These are phyloP conservation scores for Corvus hawaiiensis DNA, from an alignment of 2,113 vertebrate species.

Conservation along the genomic window DNA sequence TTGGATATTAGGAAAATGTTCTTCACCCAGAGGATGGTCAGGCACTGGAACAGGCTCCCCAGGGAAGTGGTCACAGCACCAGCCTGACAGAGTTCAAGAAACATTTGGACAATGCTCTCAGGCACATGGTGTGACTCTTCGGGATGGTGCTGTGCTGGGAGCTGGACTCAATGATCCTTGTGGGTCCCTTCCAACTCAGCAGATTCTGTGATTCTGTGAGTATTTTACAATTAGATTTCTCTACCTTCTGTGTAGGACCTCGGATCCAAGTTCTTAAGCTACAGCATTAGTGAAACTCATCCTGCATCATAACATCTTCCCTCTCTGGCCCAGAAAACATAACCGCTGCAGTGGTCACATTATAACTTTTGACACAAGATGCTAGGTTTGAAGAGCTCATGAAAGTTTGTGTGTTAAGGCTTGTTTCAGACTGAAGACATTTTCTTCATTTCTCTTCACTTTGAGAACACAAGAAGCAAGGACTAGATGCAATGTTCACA, in stretches of 20 bases:
- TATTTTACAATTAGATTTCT: background rate
- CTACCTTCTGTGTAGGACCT: background rate
- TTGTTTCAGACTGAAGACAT: background rate
- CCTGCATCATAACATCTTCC: background rate
- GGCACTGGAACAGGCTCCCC: background rate
- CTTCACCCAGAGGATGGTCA: background rate
- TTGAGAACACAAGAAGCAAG: background rate
- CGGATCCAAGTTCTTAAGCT: background rate
- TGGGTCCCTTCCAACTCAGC: background rate
- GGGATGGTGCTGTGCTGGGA: accelerated
- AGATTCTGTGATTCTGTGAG: background rate
- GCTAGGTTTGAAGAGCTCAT: background rate
- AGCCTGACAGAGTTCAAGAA: background rate
- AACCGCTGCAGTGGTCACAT: background rate
- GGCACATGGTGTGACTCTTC: background rate
- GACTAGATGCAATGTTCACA: background rate
- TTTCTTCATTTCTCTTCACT: background rate
- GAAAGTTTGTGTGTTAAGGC: background rate
- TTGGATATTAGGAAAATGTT: background rate
- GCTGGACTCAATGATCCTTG: background rate
- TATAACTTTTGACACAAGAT: background rate
- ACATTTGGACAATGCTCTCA: background rate
- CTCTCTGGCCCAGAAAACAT: background rate
- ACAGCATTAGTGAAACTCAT: background rate
- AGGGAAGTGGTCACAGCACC: no score